Conservation (phyloP, 2,113 vertebrate species). For the Campylomormyrus tamandua region DNA sequence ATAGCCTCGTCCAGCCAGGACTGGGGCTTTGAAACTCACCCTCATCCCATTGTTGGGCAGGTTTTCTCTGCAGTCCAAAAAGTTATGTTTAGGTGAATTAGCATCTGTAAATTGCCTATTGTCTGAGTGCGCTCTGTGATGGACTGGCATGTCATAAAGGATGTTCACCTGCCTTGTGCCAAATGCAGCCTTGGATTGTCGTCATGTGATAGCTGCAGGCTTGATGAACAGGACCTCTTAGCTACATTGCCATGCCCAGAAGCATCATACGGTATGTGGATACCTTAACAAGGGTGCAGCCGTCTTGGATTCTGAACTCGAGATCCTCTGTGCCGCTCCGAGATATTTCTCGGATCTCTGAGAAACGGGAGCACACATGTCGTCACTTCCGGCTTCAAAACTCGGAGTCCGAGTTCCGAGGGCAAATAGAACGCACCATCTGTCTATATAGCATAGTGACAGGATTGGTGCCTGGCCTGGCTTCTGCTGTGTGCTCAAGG, state of each 20-base stretch:
- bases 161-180: neutral
- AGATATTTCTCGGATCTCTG: too few species aligned
- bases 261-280: neutral
- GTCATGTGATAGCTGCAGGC: neutral
- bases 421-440: too few species aligned
- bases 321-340: too few species aligned
- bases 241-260: neutral
- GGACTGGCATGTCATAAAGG: neutral
- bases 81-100: neutral
- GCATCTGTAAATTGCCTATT: neutral
- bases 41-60: neutral
- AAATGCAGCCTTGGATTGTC: too few species aligned
- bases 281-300: neutral
- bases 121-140: neutral
- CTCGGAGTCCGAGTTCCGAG: too few species aligned
- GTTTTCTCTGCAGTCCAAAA: neutral
- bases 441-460: neutral
- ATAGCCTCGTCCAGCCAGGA: neutral
- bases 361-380: too few species aligned
- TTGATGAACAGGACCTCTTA: neutral
- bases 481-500: neutral
- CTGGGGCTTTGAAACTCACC: neutral
- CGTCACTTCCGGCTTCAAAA: too few species aligned
- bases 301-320: too few species aligned
- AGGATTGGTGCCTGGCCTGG: neutral